These are phyloP conservation scores for Lasioglossum albipes DNA, from an alignment of 1,140 invertebrate genomes.

Conservation along the genomic window DNA sequence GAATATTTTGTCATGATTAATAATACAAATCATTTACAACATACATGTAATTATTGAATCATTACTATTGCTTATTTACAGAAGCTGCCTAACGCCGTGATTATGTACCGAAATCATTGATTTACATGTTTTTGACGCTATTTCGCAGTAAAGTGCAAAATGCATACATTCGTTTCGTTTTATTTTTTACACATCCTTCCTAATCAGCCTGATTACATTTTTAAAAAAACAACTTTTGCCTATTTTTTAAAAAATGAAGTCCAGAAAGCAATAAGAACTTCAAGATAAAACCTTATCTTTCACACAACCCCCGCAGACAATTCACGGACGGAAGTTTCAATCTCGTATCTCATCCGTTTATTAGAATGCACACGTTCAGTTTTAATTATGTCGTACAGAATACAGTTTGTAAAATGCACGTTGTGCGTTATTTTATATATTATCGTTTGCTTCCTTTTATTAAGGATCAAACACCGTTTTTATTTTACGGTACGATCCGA, in stretches of 20 bases:
- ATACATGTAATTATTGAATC: slow-evolving; percentile 11
- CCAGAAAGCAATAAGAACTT: not conserved
- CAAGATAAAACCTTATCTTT: slow-evolving; percentile 54
- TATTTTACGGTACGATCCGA: not conserved
- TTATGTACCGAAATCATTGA: slow-evolving; percentile 15
- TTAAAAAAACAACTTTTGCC: no score
- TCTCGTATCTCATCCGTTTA: slow-evolving; percentile 18
- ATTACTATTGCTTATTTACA: slow-evolving; percentile 17
- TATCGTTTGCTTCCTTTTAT: slow-evolving; percentile 35
- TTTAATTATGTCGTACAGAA: slow-evolving; percentile 54
- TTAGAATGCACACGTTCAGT: slow-evolving; percentile 9
- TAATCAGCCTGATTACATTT: not conserved
- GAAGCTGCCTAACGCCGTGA: slow-evolving; percentile 15
- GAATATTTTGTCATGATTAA: slow-evolving; percentile 23
- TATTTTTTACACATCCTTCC: not conserved
- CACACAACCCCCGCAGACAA: slow-evolving; percentile 14
- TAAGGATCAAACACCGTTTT: slow-evolving; percentile 22
- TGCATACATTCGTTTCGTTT: slow-evolving; percentile 9
- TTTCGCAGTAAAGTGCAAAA: slow-evolving; percentile 41
- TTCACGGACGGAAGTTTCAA: slow-evolving; percentile 23
- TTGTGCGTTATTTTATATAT: slow-evolving; percentile 45
- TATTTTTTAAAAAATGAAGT: not conserved
- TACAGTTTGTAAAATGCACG: slow-evolving; percentile 50
- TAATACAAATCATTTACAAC: not conserved
- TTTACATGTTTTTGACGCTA: slow-evolving; percentile 37